phyloP scores from a whole-genome alignment of 2,797 vertebrate species.

The Perodicticus potto region DNA sequence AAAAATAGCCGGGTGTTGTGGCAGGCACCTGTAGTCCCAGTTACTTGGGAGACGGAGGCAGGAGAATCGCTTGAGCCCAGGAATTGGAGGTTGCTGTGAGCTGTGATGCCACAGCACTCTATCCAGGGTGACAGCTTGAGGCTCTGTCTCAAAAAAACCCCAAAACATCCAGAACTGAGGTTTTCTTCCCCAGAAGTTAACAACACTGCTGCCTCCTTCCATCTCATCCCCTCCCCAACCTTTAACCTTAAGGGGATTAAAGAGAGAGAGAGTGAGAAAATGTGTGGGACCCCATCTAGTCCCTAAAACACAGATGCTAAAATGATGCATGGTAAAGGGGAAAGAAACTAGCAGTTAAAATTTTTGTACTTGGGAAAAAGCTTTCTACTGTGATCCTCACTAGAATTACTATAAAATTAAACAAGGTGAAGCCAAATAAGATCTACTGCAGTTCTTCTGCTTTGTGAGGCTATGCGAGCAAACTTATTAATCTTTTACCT shows the following conservation, averaged over 20 bases:
- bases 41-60: too few species aligned
- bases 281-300: background rate
- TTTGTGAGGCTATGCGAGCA: background rate
- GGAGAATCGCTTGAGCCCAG: too few species aligned
- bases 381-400: slow-evolving; percentile 12
- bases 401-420: background rate
- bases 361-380: slow-evolving; percentile 17
- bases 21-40: too few species aligned
- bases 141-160: background rate
- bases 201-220: background rate
- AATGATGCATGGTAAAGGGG: background rate
- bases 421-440: background rate
- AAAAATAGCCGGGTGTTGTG: too few species aligned
- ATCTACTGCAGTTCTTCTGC: background rate
- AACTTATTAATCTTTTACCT: background rate
- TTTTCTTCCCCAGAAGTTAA: background rate
- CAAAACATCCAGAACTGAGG: background rate
- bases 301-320: background rate
- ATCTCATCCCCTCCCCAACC: background rate
- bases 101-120: too few species aligned
- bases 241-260: background rate
- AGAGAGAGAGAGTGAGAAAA: background rate
- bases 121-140: too few species aligned
- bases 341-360: background rate
- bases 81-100: too few species aligned